A percentile compares a stretch with the other conserved stretches of the same genome.
These are phyloP conservation scores for Cuniculus paca DNA, from an alignment of 2,797 vertebrate species.

Conservation along the genomic window DNA sequence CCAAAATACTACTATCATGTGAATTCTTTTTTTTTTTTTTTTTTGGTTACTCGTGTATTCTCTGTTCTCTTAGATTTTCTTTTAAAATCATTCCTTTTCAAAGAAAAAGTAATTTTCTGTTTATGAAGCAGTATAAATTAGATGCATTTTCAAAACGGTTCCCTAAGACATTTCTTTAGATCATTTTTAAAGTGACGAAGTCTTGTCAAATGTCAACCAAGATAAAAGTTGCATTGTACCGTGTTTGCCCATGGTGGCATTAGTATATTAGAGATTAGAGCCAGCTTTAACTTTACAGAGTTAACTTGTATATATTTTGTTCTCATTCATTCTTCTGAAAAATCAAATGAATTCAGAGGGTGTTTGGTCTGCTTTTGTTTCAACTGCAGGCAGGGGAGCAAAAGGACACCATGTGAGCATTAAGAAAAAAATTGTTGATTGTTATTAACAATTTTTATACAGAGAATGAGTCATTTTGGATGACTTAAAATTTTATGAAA, in stretches of 20 bases:
- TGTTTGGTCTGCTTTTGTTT: slow-evolving; percentile 91
- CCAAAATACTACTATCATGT: slow-evolving; percentile 88
- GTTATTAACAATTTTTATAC: slow-evolving; percentile 87
- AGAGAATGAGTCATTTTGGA: slow-evolving; percentile 87
- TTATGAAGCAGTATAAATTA: slow-evolving; percentile 90
- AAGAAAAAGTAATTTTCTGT: slow-evolving; percentile 84
- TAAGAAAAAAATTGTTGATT: slow-evolving; percentile 85
- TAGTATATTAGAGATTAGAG: slow-evolving; percentile 87
- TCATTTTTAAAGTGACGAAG: slow-evolving; percentile 90
- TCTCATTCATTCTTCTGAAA: slow-evolving; percentile 83
- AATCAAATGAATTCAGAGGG: slow-evolving; percentile 84
- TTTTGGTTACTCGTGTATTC: slow-evolving; percentile 79
- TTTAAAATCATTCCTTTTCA: slow-evolving; percentile 86
- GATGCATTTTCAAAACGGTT: slow-evolving; percentile 88
- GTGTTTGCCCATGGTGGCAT: slow-evolving; percentile 89
- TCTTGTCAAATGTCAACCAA: slow-evolving; percentile 88
- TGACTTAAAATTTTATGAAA: slow-evolving; percentile 92
- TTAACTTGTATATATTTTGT: slow-evolving; percentile 83
- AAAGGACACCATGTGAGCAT: slow-evolving; percentile 87
- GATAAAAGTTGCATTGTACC: slow-evolving; percentile 85
- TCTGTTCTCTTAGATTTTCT: slow-evolving; percentile 82
- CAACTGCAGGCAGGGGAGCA: slow-evolving; percentile 90
- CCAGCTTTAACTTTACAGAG: slow-evolving; percentile 88
- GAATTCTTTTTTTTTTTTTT: slow-evolving; percentile 75
- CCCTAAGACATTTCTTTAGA: slow-evolving; percentile 90